Percentiles rank a stretch among this genome's conserved stretches.
Evolutionary conservation across 2,113 vertebrate genomes (phyloP).

Genomic region (Hymenochirus boettgeri): DNA sequence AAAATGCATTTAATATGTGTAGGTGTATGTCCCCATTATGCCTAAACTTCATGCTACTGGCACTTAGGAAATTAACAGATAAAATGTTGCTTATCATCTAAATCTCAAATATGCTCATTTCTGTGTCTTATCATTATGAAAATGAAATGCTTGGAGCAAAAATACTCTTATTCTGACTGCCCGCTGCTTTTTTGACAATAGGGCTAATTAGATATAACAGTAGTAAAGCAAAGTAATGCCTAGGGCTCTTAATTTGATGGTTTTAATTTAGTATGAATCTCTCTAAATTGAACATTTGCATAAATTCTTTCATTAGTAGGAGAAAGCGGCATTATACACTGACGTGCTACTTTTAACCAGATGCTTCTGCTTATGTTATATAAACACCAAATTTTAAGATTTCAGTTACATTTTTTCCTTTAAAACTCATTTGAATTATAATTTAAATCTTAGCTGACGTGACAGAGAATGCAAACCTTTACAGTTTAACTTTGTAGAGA

Average conservation of each 20-base stretch:
- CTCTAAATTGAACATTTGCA: conserved; percentile 49
- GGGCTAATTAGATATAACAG: conserved; percentile 1
- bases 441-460: too few relatives aligned
- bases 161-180: neutral
- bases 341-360: too few relatives aligned
- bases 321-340: too few relatives aligned
- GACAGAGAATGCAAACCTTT: too few relatives aligned
- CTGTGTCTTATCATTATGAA: neutral
- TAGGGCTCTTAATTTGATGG: conserved; percentile 39
- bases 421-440: too few relatives aligned
- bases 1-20: too few relatives aligned
- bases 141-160: neutral
- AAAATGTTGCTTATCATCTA: neutral
- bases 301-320: too few relatives aligned
- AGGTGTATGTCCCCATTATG: too few relatives aligned
- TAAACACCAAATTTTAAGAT: too few relatives aligned
- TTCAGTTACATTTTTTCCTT: too few relatives aligned
- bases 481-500: too few relatives aligned
- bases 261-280: conserved; percentile 46
- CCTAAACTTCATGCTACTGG: neutral
- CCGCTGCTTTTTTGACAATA: neutral
- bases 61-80: neutral
- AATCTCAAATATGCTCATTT: neutral
- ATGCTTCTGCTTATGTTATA: too few relatives aligned
- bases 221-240: conserved; percentile 14